phyloP scores from a whole-genome alignment of 2,888 invertebrate species.

The Conchocele bisecta region DNA sequence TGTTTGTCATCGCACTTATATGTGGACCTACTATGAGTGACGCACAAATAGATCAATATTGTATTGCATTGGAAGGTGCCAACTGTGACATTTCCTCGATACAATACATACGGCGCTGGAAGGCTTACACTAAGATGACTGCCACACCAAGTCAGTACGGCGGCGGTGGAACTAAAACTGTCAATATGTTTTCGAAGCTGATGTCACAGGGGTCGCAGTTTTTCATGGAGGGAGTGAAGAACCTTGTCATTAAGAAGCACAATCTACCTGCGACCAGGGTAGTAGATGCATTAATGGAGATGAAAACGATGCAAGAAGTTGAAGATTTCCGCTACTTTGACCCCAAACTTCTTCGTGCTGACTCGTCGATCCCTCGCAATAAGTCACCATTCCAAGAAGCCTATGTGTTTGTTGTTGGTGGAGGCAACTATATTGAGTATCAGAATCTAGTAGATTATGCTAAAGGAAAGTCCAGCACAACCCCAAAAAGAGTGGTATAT shows the following conservation, averaged over 20 bases:
- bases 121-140: conserved; percentile 92
- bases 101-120: conserved; percentile 96
- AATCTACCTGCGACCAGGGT: conserved; percentile 96
- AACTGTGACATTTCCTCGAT: conserved; percentile 94
- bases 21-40: conserved; percentile 92
- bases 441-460: conserved; percentile 98
- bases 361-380: conserved; percentile 79
- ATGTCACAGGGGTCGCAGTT: conserved; percentile 98
- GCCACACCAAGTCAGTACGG: conserved; percentile 88
- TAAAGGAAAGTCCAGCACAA: conserved; percentile 87
- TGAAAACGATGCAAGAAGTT: conserved; percentile 89
- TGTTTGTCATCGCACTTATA: conserved; percentile 94
- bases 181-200: conserved; percentile 98
- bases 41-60: conserved; percentile 92
- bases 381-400: conserved; percentile 82
- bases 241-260: conserved; percentile 98
- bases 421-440: conserved; percentile 98
- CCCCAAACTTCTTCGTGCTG: conserved; percentile 93
- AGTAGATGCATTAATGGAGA: conserved; percentile 94
- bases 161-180: conserved; percentile 95
- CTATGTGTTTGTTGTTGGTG: conserved; percentile 84
- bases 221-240: conserved; percentile 99
- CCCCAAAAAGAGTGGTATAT: conserved; percentile 92
- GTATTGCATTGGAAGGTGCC: conserved; percentile 89
- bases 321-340: conserved; percentile 97